These are phyloP conservation scores for Merodon equestris DNA, from an alignment of 2,888 invertebrate species.

Conservation along the genomic window DNA sequence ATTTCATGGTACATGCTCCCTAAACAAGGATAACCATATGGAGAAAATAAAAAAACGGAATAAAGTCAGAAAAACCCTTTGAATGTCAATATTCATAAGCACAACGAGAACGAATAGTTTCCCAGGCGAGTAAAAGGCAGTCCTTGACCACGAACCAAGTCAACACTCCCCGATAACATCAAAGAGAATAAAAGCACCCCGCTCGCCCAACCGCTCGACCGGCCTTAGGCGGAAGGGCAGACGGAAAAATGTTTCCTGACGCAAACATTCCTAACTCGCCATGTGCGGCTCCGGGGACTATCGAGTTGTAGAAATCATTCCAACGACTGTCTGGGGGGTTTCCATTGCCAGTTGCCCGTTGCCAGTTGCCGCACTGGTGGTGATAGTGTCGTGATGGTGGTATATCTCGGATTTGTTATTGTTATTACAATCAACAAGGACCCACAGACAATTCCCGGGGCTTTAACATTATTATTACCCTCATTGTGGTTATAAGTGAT, in stretches of 20 bases:
- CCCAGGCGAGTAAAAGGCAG: slow-evolving; percentile 25
- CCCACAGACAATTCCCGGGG: slow-evolving; percentile 41
- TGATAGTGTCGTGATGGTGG: slow-evolving; percentile 3
- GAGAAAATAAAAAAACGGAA: background rate
- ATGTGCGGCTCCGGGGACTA: slow-evolving; percentile 40
- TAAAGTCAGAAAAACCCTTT: slow-evolving; percentile 17
- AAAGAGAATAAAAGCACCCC: slow-evolving; percentile 20
- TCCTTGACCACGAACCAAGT: slow-evolving; percentile 52
- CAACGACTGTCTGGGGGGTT: slow-evolving; percentile 40
- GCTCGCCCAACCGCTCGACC: background rate
- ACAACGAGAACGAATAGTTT: slow-evolving; percentile 8
- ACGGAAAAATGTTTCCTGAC: slow-evolving; percentile 50
- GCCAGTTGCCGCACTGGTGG: slow-evolving; percentile 19
- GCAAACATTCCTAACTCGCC: slow-evolving; percentile 36
- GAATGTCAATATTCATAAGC: slow-evolving; percentile 29
- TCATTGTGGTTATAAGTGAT: slow-evolving; percentile 55
- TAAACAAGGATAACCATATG: background rate
- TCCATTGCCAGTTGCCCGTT: slow-evolving; percentile 31
- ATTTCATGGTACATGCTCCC: slow-evolving; percentile 20
- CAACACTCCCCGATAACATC: slow-evolving; percentile 53
- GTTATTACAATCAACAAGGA: slow-evolving; percentile 44
- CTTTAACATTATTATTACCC: slow-evolving; percentile 37
- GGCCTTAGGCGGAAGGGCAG: slow-evolving; percentile 33
- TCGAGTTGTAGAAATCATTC: slow-evolving; percentile 46
- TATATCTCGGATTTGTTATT: slow-evolving; percentile 51